Evolutionary conservation across 2,797 vertebrate species (phyloP), one percentile per base, ranked within the genome.

Genomic region (Sebastes umbrosus): DNA sequence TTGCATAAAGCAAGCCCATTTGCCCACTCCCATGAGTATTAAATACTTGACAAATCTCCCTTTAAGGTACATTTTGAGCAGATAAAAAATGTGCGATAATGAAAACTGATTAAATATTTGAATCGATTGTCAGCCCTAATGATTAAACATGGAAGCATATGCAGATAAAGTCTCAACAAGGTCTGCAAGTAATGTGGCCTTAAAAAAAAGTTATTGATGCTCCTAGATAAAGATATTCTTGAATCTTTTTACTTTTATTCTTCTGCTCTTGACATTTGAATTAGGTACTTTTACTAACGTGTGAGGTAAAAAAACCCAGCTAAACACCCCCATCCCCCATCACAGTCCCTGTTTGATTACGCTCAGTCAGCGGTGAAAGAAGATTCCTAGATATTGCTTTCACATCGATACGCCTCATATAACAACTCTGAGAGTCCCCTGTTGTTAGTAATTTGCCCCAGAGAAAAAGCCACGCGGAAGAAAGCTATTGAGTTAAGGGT

Each of bases 371-470:
- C 25, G 7, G 67, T 66, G 67, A 81, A 82, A 46, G 59, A 69
- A 75, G 54, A 65, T 80, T 87, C 68, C 58, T 24, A 72, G 66
- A 89, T 88, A 77, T 81, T 78, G 74, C 58, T 75, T 75, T 73
- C 77, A 75, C 73, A 67, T 59, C 24, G 75, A 83, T 82, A 66
- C 27, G 66, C 81, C 84, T 88, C 84, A 65, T 82, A 68, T 75
- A 87, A 34, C 73, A 79, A 73, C 72, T 74, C 54, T 71, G 66
- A 85, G 78, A 43, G 82, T 75, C 24, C 57, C 63, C 50, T 66
- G 18, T 79, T 77, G 73, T 84, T 84, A 79, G 74, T 83, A 69
- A 90, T 83, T 85, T 70, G 20, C 81, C 60, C 18, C 13, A 31
- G 32, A 83, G 80, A 34, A 82, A 86, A 86, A 76, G 64, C 73